Percentiles rank a stretch among this genome's conserved stretches.
phyloP scores from a whole-genome alignment of 2,113 vertebrate species.

The Hiodon tergisus region DNA sequence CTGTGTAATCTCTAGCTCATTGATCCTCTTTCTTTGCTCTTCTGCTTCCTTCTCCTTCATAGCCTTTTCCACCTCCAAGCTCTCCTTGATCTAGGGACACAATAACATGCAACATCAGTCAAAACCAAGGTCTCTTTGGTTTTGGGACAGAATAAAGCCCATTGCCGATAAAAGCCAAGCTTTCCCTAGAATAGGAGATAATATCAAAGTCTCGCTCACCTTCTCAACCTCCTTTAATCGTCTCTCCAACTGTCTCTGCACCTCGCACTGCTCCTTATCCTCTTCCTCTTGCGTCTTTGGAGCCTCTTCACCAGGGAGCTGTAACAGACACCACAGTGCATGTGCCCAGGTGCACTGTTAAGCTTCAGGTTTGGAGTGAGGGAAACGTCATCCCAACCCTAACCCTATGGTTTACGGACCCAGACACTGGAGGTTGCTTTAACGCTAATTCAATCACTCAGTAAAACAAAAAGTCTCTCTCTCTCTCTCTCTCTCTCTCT shows the following conservation, averaged over 20 bases:
- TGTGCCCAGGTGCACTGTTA: too few species aligned
- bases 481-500: too few species aligned
- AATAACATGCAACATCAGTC: not conserved
- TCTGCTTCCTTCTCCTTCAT: conserved; percentile 56
- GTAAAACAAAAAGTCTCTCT: too few species aligned
- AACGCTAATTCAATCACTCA: too few species aligned
- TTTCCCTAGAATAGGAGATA: too few species aligned
- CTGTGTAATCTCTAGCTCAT: conserved; percentile 64
- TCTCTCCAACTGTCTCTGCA: conserved; percentile 61
- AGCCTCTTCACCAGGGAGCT: too few species aligned
- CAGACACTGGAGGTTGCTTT: too few species aligned
- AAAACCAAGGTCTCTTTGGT: conserved; percentile 44
- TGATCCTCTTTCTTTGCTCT: conserved; percentile 58
- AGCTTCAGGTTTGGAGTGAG: too few species aligned
- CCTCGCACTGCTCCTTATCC: conserved; percentile 51
- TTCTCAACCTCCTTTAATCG: conserved; percentile 61
- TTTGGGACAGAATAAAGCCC: conserved; percentile 24
- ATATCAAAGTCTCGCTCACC: conserved; percentile 37
- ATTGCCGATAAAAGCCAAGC: not conserved
- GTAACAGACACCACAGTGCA: too few species aligned
- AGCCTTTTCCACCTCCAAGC: conserved; percentile 55
- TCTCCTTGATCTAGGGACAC: conserved; percentile 52
- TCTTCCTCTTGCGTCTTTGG: conserved; percentile 52
- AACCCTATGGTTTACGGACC: too few species aligned
- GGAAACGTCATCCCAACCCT: too few species aligned